These are phyloP conservation scores for Andrena cerasifolii DNA, from an alignment of 1,140 invertebrate genomes.

Conservation along the genomic window DNA sequence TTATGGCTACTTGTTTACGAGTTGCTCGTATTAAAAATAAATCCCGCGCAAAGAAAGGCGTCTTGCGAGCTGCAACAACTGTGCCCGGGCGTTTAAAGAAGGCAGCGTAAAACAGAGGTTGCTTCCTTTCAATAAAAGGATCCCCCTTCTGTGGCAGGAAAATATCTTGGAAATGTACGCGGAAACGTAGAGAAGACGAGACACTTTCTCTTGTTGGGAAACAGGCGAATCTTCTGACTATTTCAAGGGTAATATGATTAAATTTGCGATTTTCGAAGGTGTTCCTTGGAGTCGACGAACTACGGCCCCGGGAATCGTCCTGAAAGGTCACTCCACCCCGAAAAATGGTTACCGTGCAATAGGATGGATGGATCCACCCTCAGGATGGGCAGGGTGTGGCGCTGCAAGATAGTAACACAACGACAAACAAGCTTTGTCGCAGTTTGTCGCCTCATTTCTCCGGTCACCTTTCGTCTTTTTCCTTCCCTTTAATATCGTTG, in stretches of 20 bases:
- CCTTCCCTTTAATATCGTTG: constrained; percentile 64
- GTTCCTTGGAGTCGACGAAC: too few species aligned
- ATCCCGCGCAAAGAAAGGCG: neutral
- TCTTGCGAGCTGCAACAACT: constrained; percentile 6
- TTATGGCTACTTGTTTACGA: constrained; percentile 43
- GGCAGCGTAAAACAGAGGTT: neutral
- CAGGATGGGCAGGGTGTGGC: neutral
- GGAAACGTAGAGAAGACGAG: too few species aligned
- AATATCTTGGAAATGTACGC: neutral
- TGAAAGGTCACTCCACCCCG: neutral
- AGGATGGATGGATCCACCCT: constrained; percentile 23
- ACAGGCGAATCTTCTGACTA: too few species aligned
- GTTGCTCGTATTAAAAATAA: constrained; percentile 39
- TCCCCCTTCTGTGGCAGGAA: neutral
- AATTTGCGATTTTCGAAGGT: too few species aligned
- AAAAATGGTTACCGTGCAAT: constrained; percentile 15
- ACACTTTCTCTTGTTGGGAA: too few species aligned
- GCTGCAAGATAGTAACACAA: constrained; percentile 41
- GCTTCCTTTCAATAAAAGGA: neutral
- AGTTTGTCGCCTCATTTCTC: constrained; percentile 67
- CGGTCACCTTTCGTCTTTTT: constrained; percentile 34
- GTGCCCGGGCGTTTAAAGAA: constrained; percentile 19
- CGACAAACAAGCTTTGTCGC: constrained; percentile 52
- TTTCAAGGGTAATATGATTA: too few species aligned
- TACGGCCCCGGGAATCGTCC: too few species aligned